Conservation (phyloP, 2,888 invertebrate species). For the Lycia hirtaria region DNA sequence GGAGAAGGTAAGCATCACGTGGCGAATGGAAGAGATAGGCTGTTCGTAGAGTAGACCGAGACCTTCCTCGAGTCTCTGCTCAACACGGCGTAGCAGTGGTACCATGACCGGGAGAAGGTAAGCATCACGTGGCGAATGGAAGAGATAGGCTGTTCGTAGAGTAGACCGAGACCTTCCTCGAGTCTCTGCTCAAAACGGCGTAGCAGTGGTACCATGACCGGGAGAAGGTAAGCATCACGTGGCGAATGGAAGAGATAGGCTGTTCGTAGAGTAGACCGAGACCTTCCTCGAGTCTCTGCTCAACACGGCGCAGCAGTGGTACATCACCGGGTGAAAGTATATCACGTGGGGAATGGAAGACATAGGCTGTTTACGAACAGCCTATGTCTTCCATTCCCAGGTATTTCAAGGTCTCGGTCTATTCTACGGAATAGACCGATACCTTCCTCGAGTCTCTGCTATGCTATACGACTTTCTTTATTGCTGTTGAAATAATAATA, state of each 20-base stretch:
- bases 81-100: slow-evolving; percentile 96
- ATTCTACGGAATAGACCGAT: neutral
- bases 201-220: slow-evolving; percentile 95
- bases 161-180: slow-evolving; percentile 88
- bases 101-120: slow-evolving; percentile 88
- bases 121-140: no score
- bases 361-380: no score
- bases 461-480: no score
- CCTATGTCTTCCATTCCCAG: no score
- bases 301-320: slow-evolving; percentile 96
- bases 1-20: slow-evolving; percentile 59
- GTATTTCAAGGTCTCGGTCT: no score
- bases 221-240: slow-evolving; percentile 59
- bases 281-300: slow-evolving; percentile 94
- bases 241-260: no score
- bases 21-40: no score
- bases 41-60: neutral
- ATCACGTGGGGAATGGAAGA: no score
- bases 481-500: no score
- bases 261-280: neutral
- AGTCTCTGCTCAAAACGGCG: slow-evolving; percentile 94
- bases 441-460: no score
- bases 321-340: slow-evolving; percentile 87
- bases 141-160: no score
- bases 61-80: slow-evolving; percentile 94